phyloP scores from a whole-genome alignment of 2,797 vertebrate species.

The Enteromius unitaeniatus region DNA sequence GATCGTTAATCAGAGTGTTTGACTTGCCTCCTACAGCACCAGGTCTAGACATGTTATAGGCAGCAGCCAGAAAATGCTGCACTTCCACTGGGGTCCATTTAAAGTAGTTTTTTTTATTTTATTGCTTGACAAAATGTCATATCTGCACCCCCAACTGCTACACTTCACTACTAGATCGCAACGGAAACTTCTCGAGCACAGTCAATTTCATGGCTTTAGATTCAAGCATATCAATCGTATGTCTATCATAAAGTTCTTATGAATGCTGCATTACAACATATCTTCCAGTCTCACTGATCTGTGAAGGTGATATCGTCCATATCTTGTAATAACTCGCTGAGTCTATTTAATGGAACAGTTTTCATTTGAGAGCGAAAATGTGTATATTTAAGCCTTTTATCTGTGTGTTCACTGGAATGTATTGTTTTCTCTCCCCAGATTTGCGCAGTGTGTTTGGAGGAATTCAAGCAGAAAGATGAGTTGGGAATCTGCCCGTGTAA shows the following conservation, averaged over 20 bases:
- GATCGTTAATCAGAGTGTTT: constrained; percentile 17
- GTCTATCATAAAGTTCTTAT: background rate
- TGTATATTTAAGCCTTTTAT: background rate
- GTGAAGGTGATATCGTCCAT: background rate
- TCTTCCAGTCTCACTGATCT: background rate
- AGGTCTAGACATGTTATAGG: background rate
- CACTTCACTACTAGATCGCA: constrained; percentile 1
- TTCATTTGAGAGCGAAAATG: background rate
- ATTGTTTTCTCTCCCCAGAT: constrained; percentile 78
- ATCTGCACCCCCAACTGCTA: constrained; percentile 10
- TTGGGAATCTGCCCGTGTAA: constrained; percentile 98
- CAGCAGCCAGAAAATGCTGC: background rate
- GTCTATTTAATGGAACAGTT: background rate
- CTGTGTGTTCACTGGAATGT: constrained; percentile 7
- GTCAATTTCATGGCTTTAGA: background rate
- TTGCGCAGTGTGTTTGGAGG: constrained; percentile 97
- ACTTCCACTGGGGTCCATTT: background rate
- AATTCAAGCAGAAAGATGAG: constrained; percentile 98
- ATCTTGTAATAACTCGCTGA: background rate
- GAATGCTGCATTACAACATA: background rate
- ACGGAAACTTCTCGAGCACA: background rate
- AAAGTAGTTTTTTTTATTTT: background rate
- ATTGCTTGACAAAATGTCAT: background rate
- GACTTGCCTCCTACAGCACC: background rate
- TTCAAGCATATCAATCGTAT: background rate